phyloP scores from a whole-genome alignment of 2,888 invertebrate species.

The Caenorhabditis sinica region DNA sequence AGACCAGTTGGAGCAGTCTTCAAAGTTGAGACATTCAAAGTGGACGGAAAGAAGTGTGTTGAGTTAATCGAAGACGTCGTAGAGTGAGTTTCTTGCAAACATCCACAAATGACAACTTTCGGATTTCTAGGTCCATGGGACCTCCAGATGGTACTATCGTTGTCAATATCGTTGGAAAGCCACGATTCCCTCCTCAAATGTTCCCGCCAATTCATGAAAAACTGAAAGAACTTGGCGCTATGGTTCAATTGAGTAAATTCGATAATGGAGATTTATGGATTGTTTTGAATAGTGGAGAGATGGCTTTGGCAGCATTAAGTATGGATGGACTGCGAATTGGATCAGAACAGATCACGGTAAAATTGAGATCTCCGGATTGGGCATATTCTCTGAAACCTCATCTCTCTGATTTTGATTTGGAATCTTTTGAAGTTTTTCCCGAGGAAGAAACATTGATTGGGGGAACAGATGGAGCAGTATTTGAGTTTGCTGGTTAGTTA shows the following conservation, averaged over 20 bases:
- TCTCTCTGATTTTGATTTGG: slow-evolving; percentile 56
- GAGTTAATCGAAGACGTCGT: slow-evolving; percentile 88
- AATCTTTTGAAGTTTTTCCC: slow-evolving; percentile 49
- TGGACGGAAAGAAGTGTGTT: slow-evolving; percentile 90
- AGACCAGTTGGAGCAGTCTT: slow-evolving; percentile 94
- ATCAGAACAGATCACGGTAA: slow-evolving; percentile 69
- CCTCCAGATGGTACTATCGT: slow-evolving; percentile 96
- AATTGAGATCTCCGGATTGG: slow-evolving; percentile 75
- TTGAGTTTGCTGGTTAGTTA: slow-evolving; percentile 70
- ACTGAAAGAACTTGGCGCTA: slow-evolving; percentile 77
- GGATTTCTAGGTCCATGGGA: slow-evolving; percentile 87
- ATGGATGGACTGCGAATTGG: slow-evolving; percentile 83
- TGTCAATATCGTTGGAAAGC: slow-evolving; percentile 85
- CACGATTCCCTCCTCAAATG: slow-evolving; percentile 74
- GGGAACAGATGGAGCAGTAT: slow-evolving; percentile 42
- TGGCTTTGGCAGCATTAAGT: slow-evolving; percentile 87
- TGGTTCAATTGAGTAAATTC: slow-evolving; percentile 86
- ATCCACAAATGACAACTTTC: background rate
- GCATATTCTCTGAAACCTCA: slow-evolving; percentile 64
- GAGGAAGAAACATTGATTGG: slow-evolving; percentile 55
- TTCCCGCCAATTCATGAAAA: slow-evolving; percentile 78
- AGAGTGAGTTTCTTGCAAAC: slow-evolving; percentile 60
- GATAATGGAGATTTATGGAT: slow-evolving; percentile 93
- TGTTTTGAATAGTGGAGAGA: slow-evolving; percentile 93
- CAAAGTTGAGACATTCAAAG: slow-evolving; percentile 91